Base-by-base conservation (phyloP, 2,888 invertebrate genomes). In the Octodonta nipae region DNA sequence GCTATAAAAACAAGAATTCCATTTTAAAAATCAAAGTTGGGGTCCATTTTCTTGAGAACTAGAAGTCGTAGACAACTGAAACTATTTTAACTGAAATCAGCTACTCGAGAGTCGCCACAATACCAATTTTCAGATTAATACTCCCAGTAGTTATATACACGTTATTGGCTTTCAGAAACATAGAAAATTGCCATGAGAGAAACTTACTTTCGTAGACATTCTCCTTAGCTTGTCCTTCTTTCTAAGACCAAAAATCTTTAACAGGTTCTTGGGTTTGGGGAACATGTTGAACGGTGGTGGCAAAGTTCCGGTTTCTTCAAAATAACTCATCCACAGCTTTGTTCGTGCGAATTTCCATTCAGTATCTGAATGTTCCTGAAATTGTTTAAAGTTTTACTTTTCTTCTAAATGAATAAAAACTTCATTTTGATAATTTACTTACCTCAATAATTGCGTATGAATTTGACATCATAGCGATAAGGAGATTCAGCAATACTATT, bases 381-480 rank as follows among this genome's bases (percentile, higher is more conserved):
- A 44, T 10, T 6, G 3, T 5, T 22, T 22, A 10, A 22, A 22
- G 5, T 22, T 4, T 11, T 22, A n/a, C n/a, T 10, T 3, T n/a
- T n/a, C n/a, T n/a, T n/a, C n/a, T n/a, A n/a, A 14, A 16, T 31
- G 11, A 10, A 6, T 1, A 5, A 8, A 2, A 28, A 17, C 3
- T 22, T 22, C 15, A 15, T 3, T 3, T 12, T 20, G 22, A 3
- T 5, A 4, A 15, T 3, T 14, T 10, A 64, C 78, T 75, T 64
- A 91, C 92, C 56, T 78, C 81, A 52, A 93, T 93, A 64, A 82
- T 77, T 28, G 89, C 82, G 56, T 88, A 93, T 2, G 91, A 91
- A 65, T 91, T 93, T 50, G 88, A 89, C 91, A 93, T 92, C 93
- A 93, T 95, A 46, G 93, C 93, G 54, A 93, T 93, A 42, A 93